Percentiles rank a stretch among this genome's conserved stretches.
Conservation (phyloP, 2,113 vertebrate genomes). For the Apaloderma vittatum region DNA sequence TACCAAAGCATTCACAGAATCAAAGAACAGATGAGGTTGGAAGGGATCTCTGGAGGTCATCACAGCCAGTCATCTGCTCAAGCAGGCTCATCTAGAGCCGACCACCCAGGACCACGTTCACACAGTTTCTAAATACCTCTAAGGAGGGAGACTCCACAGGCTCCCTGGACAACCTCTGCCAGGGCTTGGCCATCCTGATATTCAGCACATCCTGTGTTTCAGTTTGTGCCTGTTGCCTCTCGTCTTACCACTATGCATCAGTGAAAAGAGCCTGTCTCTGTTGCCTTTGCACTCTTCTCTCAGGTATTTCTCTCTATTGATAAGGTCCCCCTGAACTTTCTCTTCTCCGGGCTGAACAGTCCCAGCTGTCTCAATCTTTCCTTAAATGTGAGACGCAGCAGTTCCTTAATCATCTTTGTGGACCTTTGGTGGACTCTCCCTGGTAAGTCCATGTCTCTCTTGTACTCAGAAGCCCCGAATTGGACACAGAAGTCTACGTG, state of each 20-base stretch:
- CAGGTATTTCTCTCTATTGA: neutral
- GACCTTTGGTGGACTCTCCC: neutral
- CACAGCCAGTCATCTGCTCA: neutral
- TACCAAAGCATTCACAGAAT: neutral
- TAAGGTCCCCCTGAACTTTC: too few species aligned
- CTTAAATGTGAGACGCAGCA: neutral
- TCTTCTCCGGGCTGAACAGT: neutral
- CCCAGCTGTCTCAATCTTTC: neutral
- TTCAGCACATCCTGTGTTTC: too few species aligned
- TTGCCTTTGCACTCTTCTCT: neutral
- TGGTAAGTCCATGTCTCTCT: neutral
- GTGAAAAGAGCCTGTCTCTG: too few species aligned
- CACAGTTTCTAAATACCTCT: neutral
- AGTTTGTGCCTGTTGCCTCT: too few species aligned
- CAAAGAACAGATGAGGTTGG: neutral
- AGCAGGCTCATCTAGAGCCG: accelerated
- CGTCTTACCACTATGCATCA: too few species aligned
- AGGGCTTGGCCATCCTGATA: too few species aligned
- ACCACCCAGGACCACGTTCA: accelerated
- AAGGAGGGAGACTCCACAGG: too few species aligned
- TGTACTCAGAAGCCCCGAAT: too few species aligned
- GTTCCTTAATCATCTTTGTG: neutral
- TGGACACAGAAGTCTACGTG: too few species aligned
- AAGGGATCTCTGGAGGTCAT: neutral
- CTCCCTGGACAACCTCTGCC: too few species aligned